Evolutionary conservation across 2,888 invertebrate species (phyloP).

Genomic region (Leptinotarsa haldemani): DNA sequence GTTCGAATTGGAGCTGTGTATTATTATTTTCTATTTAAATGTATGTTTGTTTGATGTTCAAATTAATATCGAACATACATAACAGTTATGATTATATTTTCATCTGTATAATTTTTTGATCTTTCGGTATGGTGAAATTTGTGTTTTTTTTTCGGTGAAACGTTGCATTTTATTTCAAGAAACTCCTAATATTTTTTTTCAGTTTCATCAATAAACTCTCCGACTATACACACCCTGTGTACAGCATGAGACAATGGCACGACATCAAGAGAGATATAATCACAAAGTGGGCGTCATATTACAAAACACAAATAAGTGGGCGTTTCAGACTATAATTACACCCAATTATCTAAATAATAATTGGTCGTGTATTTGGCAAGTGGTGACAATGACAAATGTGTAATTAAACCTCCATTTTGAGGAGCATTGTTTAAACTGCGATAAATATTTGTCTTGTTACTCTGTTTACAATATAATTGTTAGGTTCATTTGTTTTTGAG

Average conservation of each 20-base stretch:
- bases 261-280: slow-evolving; percentile 39
- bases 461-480: slow-evolving; percentile 50
- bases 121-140: no score
- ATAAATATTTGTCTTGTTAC: slow-evolving; percentile 49
- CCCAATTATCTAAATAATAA: slow-evolving; percentile 48
- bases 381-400: slow-evolving; percentile 52
- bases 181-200: no score
- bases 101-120: no score
- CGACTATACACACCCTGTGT: slow-evolving; percentile 32
- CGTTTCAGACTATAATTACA: slow-evolving; percentile 42
- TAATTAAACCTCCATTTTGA: slow-evolving; percentile 52
- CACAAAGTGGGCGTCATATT: slow-evolving; percentile 43
- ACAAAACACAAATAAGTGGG: slow-evolving; percentile 44
- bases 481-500: slow-evolving; percentile 43
- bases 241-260: slow-evolving; percentile 41
- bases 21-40: no score
- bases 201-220: no score
- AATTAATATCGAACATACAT: no score
- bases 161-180: no score
- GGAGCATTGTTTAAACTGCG: slow-evolving; percentile 40
- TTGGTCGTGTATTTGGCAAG: slow-evolving; percentile 49
- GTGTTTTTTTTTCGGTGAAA: no score
- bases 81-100: no score
- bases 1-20: no score
- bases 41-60: no score